Base-by-base conservation (phyloP, 2,888 invertebrate species). In the Melinaea menophilus region DNA sequence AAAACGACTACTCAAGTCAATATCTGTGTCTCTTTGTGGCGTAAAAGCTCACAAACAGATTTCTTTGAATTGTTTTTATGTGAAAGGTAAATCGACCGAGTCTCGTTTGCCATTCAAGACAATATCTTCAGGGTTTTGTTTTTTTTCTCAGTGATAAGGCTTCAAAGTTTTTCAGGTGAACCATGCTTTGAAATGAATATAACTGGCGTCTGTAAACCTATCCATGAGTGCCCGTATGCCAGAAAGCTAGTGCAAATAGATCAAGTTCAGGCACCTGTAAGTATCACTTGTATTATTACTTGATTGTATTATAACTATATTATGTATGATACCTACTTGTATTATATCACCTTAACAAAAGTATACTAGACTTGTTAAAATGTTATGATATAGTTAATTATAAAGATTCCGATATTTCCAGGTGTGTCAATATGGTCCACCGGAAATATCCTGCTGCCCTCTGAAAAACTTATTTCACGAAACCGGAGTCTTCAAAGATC, bases 371-470 rank as follows among this genome's bases (percentile, higher is more conserved):
- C 13, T 22, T 1, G 48, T n/a, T 22, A 22, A 7, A n/a, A 48
- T n/a, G n/a, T 22, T n/a, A n/a, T 3, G n/a, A 4, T 13, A 7
- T 7, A 48, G 22, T 4, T 48, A n/a, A 12, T n/a, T 7, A 47
- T 47, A 47, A 47, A 47, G n/a, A 47, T 47, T 11, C 5, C n/a
- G 4, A 47, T 47, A 48, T 48, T 59, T 58, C 4, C 59, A 65
- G 65, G 35, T 34, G 22, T 68, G 68, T 12, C 22, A 45, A 4
- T 66, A 31, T 22, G 56, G 37, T 3, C 5, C 12, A 1, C n/a
- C 13, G 7, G 47, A 58, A 46, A 46, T 64, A 45, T 62, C 41
- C 0, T 68, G 68, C 22, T 68, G 68, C 37, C 68, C 68, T 0
- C 54, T 35, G 3, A 41, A 54, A 12, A 58, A 66, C 33, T 7